Evolutionary conservation across 2,888 invertebrate species (phyloP).

Genomic region (Drosophila basisetae): DNA sequence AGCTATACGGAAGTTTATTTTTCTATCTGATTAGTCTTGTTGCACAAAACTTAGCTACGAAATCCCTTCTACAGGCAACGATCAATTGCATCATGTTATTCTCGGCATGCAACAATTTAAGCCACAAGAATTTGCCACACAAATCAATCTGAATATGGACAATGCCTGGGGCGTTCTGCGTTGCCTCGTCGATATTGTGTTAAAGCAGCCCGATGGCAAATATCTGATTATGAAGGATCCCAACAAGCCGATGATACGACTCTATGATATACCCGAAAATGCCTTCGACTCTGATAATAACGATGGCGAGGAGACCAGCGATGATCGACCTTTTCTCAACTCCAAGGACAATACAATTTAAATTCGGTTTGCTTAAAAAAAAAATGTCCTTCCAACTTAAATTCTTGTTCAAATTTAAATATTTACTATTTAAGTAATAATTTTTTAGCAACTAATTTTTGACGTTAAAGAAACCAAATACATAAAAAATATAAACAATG

Average conservation of each 20-base stretch:
- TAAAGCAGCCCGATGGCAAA: constrained; percentile 98
- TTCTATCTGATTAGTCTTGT: too few species aligned
- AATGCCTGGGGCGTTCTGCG: constrained; percentile 99
- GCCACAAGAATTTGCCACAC: constrained; percentile 98
- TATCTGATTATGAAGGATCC: constrained; percentile 99
- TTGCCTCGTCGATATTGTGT: constrained; percentile 98
- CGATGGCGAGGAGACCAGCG: constrained; percentile 69
- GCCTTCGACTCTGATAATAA: constrained; percentile 96
- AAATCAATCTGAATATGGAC: constrained; percentile 99
- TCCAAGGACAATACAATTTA: constrained; percentile 2
- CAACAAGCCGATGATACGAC: constrained; percentile 98
- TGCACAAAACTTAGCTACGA: background rate
- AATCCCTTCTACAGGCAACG: constrained; percentile 83
- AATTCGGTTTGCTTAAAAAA: background rate
- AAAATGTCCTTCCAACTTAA: background rate
- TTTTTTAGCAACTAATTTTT: background rate
- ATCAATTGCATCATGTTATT: constrained; percentile 98
- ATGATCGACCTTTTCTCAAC: constrained; percentile 32
- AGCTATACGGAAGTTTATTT: background rate
- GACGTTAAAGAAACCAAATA: background rate
- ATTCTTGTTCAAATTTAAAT: background rate
- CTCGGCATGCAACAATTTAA: constrained; percentile 99
- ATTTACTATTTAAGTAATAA: background rate
- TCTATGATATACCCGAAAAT: constrained; percentile 99
- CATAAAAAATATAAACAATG: background rate